These are phyloP conservation scores for Euproctis similis DNA, from an alignment of 2,888 invertebrate species.

Conservation along the genomic window DNA sequence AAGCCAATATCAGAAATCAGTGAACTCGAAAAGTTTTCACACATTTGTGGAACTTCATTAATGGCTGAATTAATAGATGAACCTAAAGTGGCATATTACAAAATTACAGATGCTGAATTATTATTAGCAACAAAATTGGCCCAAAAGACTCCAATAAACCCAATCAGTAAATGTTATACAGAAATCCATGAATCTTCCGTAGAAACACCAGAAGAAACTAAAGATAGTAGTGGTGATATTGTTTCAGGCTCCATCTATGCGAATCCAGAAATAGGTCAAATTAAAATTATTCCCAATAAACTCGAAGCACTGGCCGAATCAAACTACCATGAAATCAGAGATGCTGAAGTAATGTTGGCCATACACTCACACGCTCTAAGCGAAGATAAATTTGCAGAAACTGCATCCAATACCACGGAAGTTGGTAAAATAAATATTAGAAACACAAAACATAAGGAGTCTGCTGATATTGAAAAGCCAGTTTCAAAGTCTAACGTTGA, in stretches of 20 bases:
- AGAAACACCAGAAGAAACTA: conserved; percentile 8
- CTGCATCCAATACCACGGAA: too few species aligned
- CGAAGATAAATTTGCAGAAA: background rate
- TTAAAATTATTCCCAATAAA: conserved; percentile 5
- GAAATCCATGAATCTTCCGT: conserved; percentile 14
- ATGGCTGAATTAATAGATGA: background rate
- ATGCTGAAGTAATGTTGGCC: conserved; percentile 31
- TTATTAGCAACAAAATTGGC: conserved; percentile 14
- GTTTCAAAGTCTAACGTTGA: too few species aligned
- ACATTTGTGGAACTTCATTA: background rate
- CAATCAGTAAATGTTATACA: conserved; percentile 5
- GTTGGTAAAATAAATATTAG: too few species aligned
- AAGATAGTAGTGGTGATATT: conserved; percentile 3
- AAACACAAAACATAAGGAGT: too few species aligned
- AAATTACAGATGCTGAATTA: conserved; percentile 34
- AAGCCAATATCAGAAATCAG: too few species aligned
- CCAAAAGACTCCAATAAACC: conserved; percentile 3
- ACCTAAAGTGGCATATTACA: conserved; percentile 21
- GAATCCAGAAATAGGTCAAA: background rate
- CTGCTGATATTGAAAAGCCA: too few species aligned
- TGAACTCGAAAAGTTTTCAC: too few species aligned
- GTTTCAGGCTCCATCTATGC: too few species aligned
- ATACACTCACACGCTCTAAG: conserved; percentile 6
- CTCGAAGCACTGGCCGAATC: conserved; percentile 18
- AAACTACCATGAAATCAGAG: conserved; percentile 29